These are phyloP conservation scores for Augochlora pura DNA, from an alignment of 1,140 invertebrate species.

Conservation along the genomic window DNA sequence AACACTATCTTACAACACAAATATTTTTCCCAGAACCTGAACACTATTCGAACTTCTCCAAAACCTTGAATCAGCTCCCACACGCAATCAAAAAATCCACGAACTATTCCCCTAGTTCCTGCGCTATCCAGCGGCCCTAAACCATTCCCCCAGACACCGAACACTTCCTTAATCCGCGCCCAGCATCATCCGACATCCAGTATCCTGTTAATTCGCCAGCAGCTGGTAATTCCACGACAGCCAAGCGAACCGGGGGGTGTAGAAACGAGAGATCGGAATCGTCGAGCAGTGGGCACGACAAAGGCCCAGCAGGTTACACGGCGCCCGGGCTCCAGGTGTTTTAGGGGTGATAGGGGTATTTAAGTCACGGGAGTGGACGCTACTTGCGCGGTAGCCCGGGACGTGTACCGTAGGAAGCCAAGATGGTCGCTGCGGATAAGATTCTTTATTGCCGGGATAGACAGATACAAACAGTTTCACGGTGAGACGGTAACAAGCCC, in stretches of 20 bases:
- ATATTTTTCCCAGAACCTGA: too few species aligned
- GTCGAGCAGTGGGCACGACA: not conserved
- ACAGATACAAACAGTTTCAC: conserved; percentile 52
- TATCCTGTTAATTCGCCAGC: too few species aligned
- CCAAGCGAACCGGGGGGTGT: not conserved
- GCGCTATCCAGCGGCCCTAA: too few species aligned
- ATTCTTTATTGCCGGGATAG: conserved; percentile 46
- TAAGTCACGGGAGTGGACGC: conserved; percentile 25
- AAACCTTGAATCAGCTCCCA: too few species aligned
- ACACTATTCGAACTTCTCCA: too few species aligned
- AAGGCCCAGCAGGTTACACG: conserved; percentile 14
- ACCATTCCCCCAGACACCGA: too few species aligned
- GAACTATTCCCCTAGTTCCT: too few species aligned
- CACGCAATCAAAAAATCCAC: too few species aligned
- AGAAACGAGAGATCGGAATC: conserved; percentile 6
- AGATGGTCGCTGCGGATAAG: conserved; percentile 50
- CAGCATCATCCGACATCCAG: too few species aligned
- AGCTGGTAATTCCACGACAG: too few species aligned
- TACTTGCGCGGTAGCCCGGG: not conserved
- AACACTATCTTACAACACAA: too few species aligned
- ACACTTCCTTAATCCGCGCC: too few species aligned
- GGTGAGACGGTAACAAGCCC: conserved; percentile 40
- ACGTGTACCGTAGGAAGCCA: not conserved
- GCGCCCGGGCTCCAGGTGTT: not conserved
- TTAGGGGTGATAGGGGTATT: conserved; percentile 17